These are phyloP conservation scores for Acleris sparsana DNA, from an alignment of 2,888 invertebrate genomes.

Conservation along the genomic window DNA sequence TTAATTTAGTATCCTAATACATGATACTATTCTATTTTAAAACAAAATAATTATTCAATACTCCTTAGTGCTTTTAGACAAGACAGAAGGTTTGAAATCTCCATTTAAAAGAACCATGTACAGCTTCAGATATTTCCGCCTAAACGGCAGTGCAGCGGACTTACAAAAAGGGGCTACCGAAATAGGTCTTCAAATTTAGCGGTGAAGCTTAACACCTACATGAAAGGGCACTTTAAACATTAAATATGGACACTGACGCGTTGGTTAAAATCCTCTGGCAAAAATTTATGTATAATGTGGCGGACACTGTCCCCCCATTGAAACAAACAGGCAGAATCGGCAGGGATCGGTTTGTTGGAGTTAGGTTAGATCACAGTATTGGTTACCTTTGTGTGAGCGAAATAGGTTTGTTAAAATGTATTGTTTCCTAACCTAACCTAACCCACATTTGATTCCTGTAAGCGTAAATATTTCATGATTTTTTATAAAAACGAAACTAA, in stretches of 20 bases:
- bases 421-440: no score
- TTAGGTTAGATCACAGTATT: slow-evolving; percentile 20
- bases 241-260: slow-evolving; percentile 67
- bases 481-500: no score
- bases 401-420: no score
- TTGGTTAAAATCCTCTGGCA: slow-evolving; percentile 54
- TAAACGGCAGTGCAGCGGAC: slow-evolving; percentile 26
- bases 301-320: slow-evolving; percentile 39
- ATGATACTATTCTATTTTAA: no score
- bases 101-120: no score
- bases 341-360: slow-evolving; percentile 3
- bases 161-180: slow-evolving; percentile 37
- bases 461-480: no score
- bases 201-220: slow-evolving; percentile 53
- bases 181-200: slow-evolving; percentile 44
- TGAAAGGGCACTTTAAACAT: slow-evolving; percentile 73
- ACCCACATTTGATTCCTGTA: no score
- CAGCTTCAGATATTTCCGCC: slow-evolving; percentile 5
- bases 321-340: slow-evolving; percentile 22
- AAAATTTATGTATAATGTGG: slow-evolving; percentile 51
- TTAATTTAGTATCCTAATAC: no score
- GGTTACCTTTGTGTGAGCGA: no score
- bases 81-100: no score
- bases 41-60: no score
- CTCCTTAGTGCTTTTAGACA: no score